These are phyloP conservation scores for Otolemur crassicaudatus DNA, from an alignment of 2,797 vertebrate species.

Conservation along the genomic window DNA sequence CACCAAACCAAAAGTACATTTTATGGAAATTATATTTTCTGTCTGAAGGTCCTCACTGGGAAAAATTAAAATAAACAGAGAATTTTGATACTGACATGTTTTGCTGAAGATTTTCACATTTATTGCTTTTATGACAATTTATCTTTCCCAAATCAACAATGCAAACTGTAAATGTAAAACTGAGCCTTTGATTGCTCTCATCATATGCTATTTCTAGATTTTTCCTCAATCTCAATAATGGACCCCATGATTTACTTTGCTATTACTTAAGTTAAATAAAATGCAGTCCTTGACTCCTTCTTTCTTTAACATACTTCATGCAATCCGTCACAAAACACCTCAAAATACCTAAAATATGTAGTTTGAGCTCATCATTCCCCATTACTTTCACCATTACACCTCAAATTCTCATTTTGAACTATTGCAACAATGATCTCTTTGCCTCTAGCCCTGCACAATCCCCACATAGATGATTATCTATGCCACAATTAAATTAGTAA, in stretches of 20 bases:
- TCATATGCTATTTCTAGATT: not conserved
- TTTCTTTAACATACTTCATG: not conserved
- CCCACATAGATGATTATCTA: not conserved
- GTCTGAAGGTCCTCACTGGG: not conserved
- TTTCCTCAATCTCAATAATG: not conserved
- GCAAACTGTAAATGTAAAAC: not conserved
- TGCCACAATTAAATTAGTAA: not conserved
- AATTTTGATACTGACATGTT: not conserved
- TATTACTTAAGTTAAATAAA: not conserved
- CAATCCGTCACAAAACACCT: not conserved
- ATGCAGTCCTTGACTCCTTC: not conserved
- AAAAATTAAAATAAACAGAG: not conserved
- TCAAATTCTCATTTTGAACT: not conserved
- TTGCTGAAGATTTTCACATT: not conserved
- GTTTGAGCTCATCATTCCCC: not conserved
- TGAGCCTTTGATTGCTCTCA: not conserved
- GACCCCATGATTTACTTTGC: not conserved
- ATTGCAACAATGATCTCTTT: not conserved
- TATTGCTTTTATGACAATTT: not conserved
- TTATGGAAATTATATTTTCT: not conserved
- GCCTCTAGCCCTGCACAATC: not conserved
- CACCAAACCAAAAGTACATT: not conserved
- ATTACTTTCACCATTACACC: not conserved
- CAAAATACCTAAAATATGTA: not conserved
- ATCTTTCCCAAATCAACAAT: not conserved